Conservation (phyloP, 2,888 invertebrate genomes). For the Stenurella melanura region DNA sequence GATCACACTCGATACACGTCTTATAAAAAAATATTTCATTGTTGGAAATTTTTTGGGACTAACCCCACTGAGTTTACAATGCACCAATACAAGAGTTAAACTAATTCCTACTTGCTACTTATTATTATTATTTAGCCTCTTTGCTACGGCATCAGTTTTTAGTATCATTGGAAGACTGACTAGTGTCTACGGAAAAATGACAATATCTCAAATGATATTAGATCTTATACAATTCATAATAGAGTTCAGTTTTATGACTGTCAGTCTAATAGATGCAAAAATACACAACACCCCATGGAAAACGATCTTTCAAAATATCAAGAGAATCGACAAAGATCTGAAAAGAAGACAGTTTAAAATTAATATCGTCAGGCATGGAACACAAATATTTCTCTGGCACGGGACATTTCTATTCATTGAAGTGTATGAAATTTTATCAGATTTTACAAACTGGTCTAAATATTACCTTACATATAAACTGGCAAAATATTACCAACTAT, state of each 20-base stretch:
- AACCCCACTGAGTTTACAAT: too few relatives aligned
- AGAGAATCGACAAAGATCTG: not conserved
- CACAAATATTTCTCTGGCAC: not conserved
- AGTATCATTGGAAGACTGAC: not conserved
- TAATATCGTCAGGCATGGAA: not conserved
- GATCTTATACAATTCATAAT: not conserved
- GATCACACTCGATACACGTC: too few relatives aligned
- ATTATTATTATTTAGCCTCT: too few relatives aligned
- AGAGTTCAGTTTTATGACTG: slow-evolving; percentile 4
- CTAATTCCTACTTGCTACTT: too few relatives aligned
- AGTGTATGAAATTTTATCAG: not conserved
- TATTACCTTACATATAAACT: not conserved
- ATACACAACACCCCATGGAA: not conserved
- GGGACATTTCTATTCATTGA: not conserved
- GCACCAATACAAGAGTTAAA: too few relatives aligned
- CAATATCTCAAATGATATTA: not conserved
- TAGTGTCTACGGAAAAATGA: not conserved
- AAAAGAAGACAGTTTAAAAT: not conserved
- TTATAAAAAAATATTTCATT: too few relatives aligned
- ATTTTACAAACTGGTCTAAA: not conserved
- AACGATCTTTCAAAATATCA: not conserved
- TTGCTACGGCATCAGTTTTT: not conserved
- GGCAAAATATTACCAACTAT: slow-evolving; percentile 4
- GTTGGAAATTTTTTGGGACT: too few relatives aligned
- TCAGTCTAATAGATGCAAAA: not conserved